Evolutionary conservation across 2,113 vertebrate species (phyloP).

Genomic region (Planiliza haematocheilus): DNA sequence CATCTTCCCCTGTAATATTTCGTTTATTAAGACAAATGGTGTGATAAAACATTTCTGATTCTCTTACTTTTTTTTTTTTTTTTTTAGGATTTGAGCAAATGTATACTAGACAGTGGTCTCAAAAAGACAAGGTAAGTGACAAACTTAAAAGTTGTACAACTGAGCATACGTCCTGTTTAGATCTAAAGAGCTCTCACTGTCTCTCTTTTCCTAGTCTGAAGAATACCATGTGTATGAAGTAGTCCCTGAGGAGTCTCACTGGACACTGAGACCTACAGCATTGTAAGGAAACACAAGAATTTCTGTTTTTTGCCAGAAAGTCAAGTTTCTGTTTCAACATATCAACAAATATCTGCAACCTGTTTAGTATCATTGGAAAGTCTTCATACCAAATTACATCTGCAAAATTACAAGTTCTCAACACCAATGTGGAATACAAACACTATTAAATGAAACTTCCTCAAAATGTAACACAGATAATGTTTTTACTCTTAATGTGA

Average conservation of each 20-base stretch:
- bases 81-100: neutral
- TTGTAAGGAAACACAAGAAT: too few species aligned
- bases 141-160: neutral
- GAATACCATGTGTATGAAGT: slow-evolving; percentile 40
- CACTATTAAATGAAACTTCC: too few species aligned
- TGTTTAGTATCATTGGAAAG: neutral
- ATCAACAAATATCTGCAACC: neutral
- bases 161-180: neutral
- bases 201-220: slow-evolving; percentile 11
- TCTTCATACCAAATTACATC: too few species aligned
- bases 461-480: too few species aligned
- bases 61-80: neutral
- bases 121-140: slow-evolving; percentile 6
- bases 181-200: neutral
- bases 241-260: slow-evolving; percentile 31
- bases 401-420: too few species aligned
- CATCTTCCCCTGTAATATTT: too few species aligned
- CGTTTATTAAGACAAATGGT: neutral
- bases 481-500: too few species aligned
- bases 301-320: too few species aligned
- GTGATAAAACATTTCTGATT: neutral
- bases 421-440: too few species aligned
- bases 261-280: neutral
- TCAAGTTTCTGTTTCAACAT: neutral
- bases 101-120: neutral